phyloP scores from a whole-genome alignment of 2,113 vertebrate species.

The Psilopsiagon aymara region DNA sequence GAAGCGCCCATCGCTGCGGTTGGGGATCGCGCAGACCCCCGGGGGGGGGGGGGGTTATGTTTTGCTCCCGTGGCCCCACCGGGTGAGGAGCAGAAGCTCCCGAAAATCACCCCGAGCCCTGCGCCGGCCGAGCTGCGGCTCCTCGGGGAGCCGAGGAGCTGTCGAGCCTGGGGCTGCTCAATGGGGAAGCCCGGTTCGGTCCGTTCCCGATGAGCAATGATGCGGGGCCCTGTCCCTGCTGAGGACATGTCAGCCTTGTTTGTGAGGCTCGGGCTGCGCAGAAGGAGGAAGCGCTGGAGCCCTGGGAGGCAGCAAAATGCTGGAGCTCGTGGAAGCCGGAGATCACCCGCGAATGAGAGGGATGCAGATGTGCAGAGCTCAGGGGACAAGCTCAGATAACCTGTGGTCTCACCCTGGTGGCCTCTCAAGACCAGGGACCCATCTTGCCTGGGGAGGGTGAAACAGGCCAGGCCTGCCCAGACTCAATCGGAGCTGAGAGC shows the following conservation, averaged over 20 bases:
- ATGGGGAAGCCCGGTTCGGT: fast-evolving
- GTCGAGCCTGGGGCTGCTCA: fast-evolving
- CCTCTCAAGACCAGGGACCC: background rate
- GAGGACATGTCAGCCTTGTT: background rate
- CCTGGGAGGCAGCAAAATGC: background rate
- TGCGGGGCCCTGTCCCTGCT: background rate
- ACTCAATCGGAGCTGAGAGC: background rate
- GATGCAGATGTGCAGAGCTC: background rate
- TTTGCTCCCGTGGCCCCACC: background rate
- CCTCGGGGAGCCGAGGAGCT: background rate
- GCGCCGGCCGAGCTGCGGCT: background rate
- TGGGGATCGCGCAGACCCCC: background rate
- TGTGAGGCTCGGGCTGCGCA: background rate
- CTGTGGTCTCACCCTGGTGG: no score
- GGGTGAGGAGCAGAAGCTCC: background rate
- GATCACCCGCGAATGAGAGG: fast-evolving
- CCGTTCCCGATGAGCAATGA: fast-evolving
- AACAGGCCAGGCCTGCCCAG: background rate
- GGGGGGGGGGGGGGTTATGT: background rate
- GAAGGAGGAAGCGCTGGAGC: background rate
- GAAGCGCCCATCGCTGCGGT: background rate
- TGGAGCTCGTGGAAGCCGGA: background rate
- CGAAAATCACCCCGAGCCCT: background rate
- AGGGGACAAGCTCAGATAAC: background rate
- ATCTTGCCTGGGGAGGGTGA: background rate